These are phyloP conservation scores for Pseudolycoriella hygida DNA, from an alignment of 2,888 invertebrate species.

Conservation along the genomic window DNA sequence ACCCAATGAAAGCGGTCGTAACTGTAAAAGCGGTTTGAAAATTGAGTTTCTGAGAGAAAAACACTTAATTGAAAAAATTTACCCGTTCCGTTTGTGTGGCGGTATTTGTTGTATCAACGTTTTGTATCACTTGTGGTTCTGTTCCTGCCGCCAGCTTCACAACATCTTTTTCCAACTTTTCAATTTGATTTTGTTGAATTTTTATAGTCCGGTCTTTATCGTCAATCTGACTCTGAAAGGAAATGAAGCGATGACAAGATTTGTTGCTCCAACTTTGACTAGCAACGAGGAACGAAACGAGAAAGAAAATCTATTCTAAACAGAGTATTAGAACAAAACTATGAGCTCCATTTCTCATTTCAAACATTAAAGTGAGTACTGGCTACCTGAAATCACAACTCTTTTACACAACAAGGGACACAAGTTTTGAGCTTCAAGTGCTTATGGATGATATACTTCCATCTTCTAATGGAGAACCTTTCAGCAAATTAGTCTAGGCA, in stretches of 20 bases:
- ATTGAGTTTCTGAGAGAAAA: slow-evolving; percentile 6
- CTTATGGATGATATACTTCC: too few relatives aligned
- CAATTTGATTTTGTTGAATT: slow-evolving; percentile 59
- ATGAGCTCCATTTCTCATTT: slow-evolving; percentile 9
- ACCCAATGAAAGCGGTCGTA: slow-evolving; percentile 28
- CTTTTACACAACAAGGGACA: too few relatives aligned
- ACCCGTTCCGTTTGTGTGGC: slow-evolving; percentile 81
- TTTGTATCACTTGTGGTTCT: slow-evolving; percentile 20
- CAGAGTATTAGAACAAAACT: slow-evolving; percentile 8
- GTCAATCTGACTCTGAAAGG: slow-evolving; percentile 57
- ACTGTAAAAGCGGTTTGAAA: slow-evolving; percentile 18
- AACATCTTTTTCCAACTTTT: slow-evolving; percentile 31
- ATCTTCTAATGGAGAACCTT: too few relatives aligned
- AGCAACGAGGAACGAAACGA: too few relatives aligned
- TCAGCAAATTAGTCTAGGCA: too few relatives aligned
- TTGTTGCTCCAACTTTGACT: too few relatives aligned
- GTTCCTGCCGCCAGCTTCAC: slow-evolving; percentile 27
- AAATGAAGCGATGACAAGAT: too few relatives aligned
- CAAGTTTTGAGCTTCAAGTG: too few relatives aligned
- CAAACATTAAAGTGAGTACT: neutral
- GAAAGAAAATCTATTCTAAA: too few relatives aligned
- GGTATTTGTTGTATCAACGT: slow-evolving; percentile 49
- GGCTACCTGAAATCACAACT: too few relatives aligned
- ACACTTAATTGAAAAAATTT: too few relatives aligned
- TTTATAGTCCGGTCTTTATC: slow-evolving; percentile 71